Evolutionary conservation across 1,140 invertebrate species (phyloP).

Genomic region (Drosophila obscura): DNA sequence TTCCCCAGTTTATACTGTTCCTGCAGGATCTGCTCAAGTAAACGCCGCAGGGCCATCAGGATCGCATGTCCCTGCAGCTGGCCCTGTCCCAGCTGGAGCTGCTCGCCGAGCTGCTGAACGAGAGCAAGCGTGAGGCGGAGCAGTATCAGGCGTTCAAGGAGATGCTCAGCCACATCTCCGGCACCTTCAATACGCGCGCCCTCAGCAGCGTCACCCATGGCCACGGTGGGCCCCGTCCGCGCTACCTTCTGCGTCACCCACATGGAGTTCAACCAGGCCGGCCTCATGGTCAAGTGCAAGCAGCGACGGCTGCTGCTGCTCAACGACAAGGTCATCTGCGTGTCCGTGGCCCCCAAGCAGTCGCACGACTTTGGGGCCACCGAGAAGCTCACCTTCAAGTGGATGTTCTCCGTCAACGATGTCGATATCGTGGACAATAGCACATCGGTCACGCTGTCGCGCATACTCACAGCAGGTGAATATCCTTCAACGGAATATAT

Average conservation of each 20-base stretch:
- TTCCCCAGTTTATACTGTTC: conserved; percentile 98
- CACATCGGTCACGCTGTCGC: conserved; percentile 90
- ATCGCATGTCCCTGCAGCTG: conserved; percentile 95
- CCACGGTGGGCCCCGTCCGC: conserved; percentile 85
- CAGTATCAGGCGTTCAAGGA: conserved; percentile 95
- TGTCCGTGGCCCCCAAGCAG: conserved; percentile 90
- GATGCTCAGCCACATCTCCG: conserved; percentile 91
- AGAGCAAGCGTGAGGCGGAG: conserved; percentile 97
- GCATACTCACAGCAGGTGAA: conserved; percentile 87
- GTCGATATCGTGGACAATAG: conserved; percentile 93
- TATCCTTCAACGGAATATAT: neutral
- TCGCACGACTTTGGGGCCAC: conserved; percentile 89
- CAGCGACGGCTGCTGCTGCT: conserved; percentile 91
- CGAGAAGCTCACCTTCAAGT: conserved; percentile 93
- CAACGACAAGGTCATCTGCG: conserved; percentile 96
- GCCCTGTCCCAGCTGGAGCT: conserved; percentile 97
- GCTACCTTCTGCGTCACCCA: conserved; percentile 92
- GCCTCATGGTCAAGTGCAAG: conserved; percentile 93
- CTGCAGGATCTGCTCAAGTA: conserved; percentile 98
- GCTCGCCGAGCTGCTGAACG: conserved; percentile 97
- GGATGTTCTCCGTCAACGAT: conserved; percentile 94
- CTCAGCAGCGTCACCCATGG: conserved; percentile 84
- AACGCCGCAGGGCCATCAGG: conserved; percentile 96
- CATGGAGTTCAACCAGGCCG: conserved; percentile 95
- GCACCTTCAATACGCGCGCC: conserved; percentile 90